Conservation (phyloP, 2,113 vertebrate species). For the Motacilla tschutschensis region DNA sequence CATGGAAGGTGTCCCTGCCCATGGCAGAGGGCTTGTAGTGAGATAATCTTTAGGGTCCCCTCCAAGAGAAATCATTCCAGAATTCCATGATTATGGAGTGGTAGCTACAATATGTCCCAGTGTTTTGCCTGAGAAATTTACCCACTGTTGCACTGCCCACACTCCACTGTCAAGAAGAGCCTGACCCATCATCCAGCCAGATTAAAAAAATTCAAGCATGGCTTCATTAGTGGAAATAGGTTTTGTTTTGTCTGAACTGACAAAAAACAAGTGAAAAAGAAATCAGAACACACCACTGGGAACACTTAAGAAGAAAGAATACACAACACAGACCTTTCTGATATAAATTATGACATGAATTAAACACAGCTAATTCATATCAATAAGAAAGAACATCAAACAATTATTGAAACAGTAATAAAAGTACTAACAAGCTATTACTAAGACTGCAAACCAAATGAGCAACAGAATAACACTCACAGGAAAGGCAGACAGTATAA, state of each 20-base stretch:
- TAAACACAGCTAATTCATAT: neutral
- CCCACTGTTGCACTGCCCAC: neutral
- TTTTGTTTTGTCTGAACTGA: neutral
- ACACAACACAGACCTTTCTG: neutral
- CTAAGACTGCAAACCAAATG: neutral
- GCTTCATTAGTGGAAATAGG: neutral
- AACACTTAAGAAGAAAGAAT: neutral
- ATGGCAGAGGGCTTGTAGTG: accelerated
- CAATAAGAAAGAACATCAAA: neutral
- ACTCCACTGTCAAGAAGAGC: neutral
- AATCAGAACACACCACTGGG: neutral
- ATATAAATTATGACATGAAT: neutral
- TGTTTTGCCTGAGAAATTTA: neutral
- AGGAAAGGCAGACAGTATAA: neutral
- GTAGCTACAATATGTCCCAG: neutral
- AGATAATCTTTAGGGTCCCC: neutral
- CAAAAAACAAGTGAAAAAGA: neutral
- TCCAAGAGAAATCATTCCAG: neutral
- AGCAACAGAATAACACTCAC: neutral
- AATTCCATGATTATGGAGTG: neutral
- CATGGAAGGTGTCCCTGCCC: neutral
- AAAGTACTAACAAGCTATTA: neutral
- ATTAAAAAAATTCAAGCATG: neutral
- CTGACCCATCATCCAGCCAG: neutral
- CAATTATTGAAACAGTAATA: neutral